These are phyloP conservation scores for Petrocephalus schoutedeni DNA, from an alignment of 2,797 vertebrate genomes.

Conservation along the genomic window DNA sequence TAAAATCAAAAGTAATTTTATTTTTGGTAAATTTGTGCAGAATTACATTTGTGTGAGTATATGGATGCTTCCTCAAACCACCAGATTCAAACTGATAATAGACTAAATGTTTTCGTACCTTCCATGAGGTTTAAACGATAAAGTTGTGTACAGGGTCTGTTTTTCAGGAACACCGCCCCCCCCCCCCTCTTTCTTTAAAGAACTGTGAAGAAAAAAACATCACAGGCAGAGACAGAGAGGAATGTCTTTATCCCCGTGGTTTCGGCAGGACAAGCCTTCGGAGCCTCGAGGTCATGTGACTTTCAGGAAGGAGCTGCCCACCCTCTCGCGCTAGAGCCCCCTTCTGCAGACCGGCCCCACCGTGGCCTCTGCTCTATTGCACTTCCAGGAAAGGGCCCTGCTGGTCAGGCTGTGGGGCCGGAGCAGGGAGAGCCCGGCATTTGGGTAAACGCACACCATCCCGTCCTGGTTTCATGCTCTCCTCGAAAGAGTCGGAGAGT, in stretches of 20 bases:
- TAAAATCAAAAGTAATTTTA: background rate
- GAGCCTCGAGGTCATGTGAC: constrained; percentile 17
- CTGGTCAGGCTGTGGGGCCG: constrained; percentile 31
- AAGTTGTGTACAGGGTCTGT: background rate
- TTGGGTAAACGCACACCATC: constrained; percentile 18
- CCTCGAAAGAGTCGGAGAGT: background rate
- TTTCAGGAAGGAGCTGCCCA: constrained; percentile 24
- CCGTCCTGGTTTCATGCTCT: background rate
- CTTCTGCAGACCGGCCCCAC: constrained; percentile 19
- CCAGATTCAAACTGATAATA: background rate
- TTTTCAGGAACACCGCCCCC: background rate
- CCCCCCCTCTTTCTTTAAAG: background rate
- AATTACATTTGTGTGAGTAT: background rate
- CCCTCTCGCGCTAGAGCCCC: background rate
- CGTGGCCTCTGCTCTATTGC: constrained; percentile 28
- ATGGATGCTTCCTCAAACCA: background rate
- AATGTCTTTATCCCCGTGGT: background rate
- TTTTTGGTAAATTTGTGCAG: background rate
- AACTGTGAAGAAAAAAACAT: background rate
- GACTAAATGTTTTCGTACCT: background rate
- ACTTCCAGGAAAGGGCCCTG: constrained; percentile 35
- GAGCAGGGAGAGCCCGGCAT: constrained; percentile 10
- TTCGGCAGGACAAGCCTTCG: background rate
- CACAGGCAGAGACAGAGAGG: background rate
- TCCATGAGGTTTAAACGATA: background rate